Evolutionary conservation across 1,140 invertebrate genomes (phyloP), one percentile per base, ranked within the genome.

Genomic region (Neodiprion pinetum): DNA sequence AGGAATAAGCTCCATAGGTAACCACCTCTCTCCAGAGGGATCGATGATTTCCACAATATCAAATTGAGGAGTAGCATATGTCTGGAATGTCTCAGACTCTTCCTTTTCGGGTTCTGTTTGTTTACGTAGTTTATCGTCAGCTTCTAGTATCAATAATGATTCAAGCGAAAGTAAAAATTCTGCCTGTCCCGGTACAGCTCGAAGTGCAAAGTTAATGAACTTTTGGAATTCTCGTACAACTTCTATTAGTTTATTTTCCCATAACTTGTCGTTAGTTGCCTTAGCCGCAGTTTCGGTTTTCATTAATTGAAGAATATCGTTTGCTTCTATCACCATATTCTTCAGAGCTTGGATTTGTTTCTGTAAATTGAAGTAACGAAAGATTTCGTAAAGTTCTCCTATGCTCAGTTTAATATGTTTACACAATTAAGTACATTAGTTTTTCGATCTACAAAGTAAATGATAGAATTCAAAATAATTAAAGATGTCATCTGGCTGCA

Each of bases 171-270:
- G 75, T 12, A 90, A 76, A 82, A 86, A 90, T 70, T 89, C 84
- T 0, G 87, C 86, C 79, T 89, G 89, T 0, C 84, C 85, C 11
- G 89, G 88, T 2, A 83, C 67, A 0, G 84, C 74, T 21, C 82
- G 74, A 66, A 90, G 83, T 7, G 84, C 82, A 70, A 86, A 89
- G 77, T 89, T 83, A 47, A 90, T 88, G 73, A 90, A 88, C 73
- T 89, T 89, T 76, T 89, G 85, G 80, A 87, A 90, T 74, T 89
- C 82, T 70, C 79, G 76, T 12, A 86, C 74, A 61, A 90, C 82
- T 73, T 85, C 79, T 1, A 77, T 53, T 21, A 90, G 70, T 72
- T 87, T 82, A 48, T 72, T 77, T 69, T 85, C 76, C 10, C 80
- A 80, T 48, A 48, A 77, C 23, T 82, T 71, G 73, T 76, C 71